Evolutionary conservation across 2,888 invertebrate species (phyloP), one percentile per base, ranked within the genome.

Genomic region (Sarcophaga subvicina): DNA sequence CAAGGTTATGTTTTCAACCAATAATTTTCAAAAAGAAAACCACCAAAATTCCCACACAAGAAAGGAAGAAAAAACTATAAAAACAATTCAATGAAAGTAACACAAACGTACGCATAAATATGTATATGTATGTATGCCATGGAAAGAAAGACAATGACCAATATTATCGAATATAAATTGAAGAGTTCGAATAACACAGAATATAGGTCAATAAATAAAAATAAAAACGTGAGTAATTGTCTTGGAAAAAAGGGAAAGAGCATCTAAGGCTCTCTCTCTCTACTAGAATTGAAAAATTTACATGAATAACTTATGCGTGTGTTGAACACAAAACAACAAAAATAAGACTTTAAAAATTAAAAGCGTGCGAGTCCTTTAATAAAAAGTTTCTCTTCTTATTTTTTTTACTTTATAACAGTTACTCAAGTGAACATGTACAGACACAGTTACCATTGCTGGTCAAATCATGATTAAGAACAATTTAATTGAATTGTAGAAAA

Each of bases 201-300:
- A 81, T 76, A 25, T 81, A 54, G 81, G 81, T 81, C 75, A 80
- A 73, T 67, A 69, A 37, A 54, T 12, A 17, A 54, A 12, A 54
- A 54, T 54, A 54, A 54, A 12, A 54, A 54, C 54, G 12, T 54
- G 17, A 14, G 54, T 14, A 54, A 17, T 54, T 54, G 17, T 54
- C 54, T 54, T 14, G 45, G n/a, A 66, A 59, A 66, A 49, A n/a
- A 20, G n/a, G 60, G 22, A 67, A 25, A 67, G 10, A 14, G 17
- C 3, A 27, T 45, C 45, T 71, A 78, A 63, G 27, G 3, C 12
- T 22, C 14, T 49, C n/a, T 37, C 37, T 37, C 37, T 37, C 37
- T 6, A 37, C 8, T 20, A 63, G 27, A 11, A 66, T 72, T 59
- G 45, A 77, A 47, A 49, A 49, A 49, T 49, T 14, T 3, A 54